Conservation (phyloP, 2,888 invertebrate species). For the Amphipoea lucens region DNA sequence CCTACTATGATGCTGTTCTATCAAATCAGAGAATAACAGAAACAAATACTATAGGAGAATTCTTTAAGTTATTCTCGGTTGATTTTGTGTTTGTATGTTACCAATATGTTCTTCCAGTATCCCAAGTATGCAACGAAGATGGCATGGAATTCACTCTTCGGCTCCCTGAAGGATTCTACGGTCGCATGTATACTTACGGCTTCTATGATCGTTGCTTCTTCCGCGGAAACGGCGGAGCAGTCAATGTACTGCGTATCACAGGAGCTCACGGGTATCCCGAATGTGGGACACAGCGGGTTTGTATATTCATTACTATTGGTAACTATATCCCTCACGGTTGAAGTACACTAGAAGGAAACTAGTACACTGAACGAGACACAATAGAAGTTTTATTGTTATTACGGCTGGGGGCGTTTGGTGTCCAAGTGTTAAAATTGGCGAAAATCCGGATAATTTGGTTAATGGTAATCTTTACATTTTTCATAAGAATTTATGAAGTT, state of each 20-base stretch:
- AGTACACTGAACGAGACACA: background rate
- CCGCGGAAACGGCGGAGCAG: slow-evolving; percentile 96
- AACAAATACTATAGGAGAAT: background rate
- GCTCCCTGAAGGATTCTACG: slow-evolving; percentile 96
- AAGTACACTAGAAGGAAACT: too few relatives aligned
- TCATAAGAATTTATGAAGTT: background rate
- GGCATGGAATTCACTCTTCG: slow-evolving; percentile 98
- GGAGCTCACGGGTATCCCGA: slow-evolving; percentile 98
- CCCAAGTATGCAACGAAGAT: slow-evolving; percentile 97
- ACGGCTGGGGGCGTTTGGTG: background rate
- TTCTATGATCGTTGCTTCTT: slow-evolving; percentile 97
- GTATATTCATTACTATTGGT: slow-evolving; percentile 29
- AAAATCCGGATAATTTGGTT: background rate
- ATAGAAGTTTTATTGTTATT: background rate
- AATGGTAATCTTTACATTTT: background rate
- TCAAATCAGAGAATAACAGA: background rate
- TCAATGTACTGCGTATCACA: slow-evolving; percentile 95
- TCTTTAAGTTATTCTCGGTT: background rate
- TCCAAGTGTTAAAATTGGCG: background rate
- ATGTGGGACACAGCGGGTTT: slow-evolving; percentile 96
- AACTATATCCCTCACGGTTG: too few relatives aligned
- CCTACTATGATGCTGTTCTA: too few relatives aligned
- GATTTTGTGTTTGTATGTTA: background rate
- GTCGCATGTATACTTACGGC: slow-evolving; percentile 97
- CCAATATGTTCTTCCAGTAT: slow-evolving; percentile 90